Conservation (phyloP, 2,888 invertebrate genomes). For the Cyclophora albipunctata region DNA sequence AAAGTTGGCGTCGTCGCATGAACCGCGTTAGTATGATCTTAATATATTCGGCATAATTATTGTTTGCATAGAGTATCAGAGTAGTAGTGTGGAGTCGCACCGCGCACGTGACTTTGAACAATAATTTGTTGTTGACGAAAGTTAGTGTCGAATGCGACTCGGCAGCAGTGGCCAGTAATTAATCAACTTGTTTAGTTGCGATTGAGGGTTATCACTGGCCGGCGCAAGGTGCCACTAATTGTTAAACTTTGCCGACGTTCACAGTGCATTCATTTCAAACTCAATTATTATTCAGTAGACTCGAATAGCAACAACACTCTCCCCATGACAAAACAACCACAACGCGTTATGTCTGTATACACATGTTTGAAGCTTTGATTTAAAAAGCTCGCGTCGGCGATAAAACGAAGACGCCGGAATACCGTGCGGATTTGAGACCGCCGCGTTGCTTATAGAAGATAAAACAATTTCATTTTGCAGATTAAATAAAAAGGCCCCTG, state of each 20-base stretch:
- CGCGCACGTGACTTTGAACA: slow-evolving; percentile 9
- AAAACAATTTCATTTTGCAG: slow-evolving; percentile 43
- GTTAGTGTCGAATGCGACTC: slow-evolving; percentile 26
- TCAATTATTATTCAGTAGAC: background rate
- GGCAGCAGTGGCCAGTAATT: slow-evolving; percentile 41
- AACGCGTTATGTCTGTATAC: slow-evolving; percentile 9
- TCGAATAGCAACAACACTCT: no score
- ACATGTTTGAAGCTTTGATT: slow-evolving; percentile 6
- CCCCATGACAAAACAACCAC: slow-evolving; percentile 1
- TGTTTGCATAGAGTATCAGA: slow-evolving; percentile 5
- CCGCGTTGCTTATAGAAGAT: slow-evolving; percentile 28
- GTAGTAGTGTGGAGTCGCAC: slow-evolving; percentile 6
- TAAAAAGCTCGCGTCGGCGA: slow-evolving; percentile 13
- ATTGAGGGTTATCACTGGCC: slow-evolving; percentile 39
- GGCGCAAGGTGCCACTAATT: slow-evolving; percentile 41
- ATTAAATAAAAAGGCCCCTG: slow-evolving; percentile 49
- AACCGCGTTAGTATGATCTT: no score
- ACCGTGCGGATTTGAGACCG: slow-evolving; percentile 15
- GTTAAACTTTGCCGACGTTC: slow-evolving; percentile 42
- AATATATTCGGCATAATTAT: no score
- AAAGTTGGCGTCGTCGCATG: no score
- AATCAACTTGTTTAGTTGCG: slow-evolving; percentile 50
- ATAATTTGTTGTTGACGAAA: slow-evolving; percentile 16
- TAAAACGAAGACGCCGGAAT: slow-evolving; percentile 12
- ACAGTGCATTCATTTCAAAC: slow-evolving; percentile 21